Base-by-base conservation (phyloP, 2,113 vertebrate species). In the Clinocottus analis region DNA sequence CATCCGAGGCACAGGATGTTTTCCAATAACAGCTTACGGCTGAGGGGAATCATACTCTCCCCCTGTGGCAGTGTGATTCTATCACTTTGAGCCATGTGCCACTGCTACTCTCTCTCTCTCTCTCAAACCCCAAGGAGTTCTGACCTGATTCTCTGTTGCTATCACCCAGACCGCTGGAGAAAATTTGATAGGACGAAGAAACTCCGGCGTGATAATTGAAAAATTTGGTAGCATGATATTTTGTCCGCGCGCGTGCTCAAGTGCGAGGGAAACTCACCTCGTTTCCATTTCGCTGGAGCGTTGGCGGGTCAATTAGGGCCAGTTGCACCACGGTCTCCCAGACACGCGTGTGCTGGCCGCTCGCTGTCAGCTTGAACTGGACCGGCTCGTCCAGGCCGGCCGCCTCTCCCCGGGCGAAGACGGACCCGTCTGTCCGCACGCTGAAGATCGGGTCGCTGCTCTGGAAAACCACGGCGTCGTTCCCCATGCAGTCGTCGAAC, bases 401-500 rank as follows among this genome's bases (percentile, higher is more conserved):
- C 67, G 94, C 83, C 33, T 92, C 94, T 69, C 82, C 93, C 80
- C 91, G 90, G 7, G 96, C 91, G 0, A 94, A 96, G 79, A 99
- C 80, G 4, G 96, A 97, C 27, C 97, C 97, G 8, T 97, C 97
- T 0, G 89, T 87, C 53, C 92, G 88, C 75, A 98, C 95, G 68
- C 93, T 93, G 95, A 98, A 98, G 92, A 95, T 90, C 72, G 94
- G 75, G 90, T 96, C 96, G 75, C 91, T 96, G 94, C 95, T 97
- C 89, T 95, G 94, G 19, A 97, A 96, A 7, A 78, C 93, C 63
- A 95, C 92, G 17, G 91, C 95, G 53, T 94, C 89, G 63, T 95
- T 96, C 81, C 94, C 95, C 7, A 91, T 76, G 90, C 97, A 99
- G 95, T 96, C 95, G 70, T 96, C 96, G 90, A 98, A 97, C 90